These are phyloP conservation scores for Enteromius anoplus DNA, from an alignment of 2,797 vertebrate genomes.

Conservation along the genomic window DNA sequence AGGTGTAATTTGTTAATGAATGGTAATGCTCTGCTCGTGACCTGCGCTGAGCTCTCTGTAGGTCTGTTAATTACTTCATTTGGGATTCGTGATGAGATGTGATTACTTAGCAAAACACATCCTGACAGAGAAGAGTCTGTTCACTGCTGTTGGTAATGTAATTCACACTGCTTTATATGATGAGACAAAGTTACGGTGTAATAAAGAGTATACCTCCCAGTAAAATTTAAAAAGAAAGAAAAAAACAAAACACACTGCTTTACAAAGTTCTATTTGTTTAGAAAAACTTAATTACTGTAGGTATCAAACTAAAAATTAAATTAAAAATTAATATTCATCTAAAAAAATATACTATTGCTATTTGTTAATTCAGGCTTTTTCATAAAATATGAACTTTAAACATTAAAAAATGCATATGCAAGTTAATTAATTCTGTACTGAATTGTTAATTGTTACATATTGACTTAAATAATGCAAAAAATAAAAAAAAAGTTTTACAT, in stretches of 20 bases:
- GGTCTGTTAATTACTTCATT: constrained; percentile 45
- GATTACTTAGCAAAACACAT: constrained; percentile 40
- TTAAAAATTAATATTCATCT: neutral
- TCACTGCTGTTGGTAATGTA: neutral
- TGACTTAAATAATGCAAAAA: neutral
- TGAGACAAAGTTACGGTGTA: neutral
- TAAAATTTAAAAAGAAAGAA: neutral
- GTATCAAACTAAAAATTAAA: neutral
- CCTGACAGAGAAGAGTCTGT: constrained; percentile 6
- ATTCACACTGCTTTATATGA: constrained; percentile 11
- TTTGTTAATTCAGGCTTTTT: neutral
- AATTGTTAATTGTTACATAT: neutral
- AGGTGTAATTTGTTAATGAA: constrained; percentile 48
- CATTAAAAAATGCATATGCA: neutral
- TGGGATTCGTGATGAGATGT: constrained; percentile 28
- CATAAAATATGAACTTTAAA: neutral
- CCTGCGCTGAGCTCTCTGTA: constrained; percentile 34
- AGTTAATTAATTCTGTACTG: neutral
- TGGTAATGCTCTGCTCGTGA: constrained; percentile 33
- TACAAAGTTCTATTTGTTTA: neutral
- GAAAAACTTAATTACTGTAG: neutral
- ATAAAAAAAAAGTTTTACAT: neutral
- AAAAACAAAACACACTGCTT: neutral
- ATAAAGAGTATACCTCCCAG: neutral
- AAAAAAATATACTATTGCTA: neutral